A percentile compares a stretch with the other conserved stretches of the same genome.
Conservation (phyloP, 2,888 invertebrate genomes). For the Elmis aenea region DNA sequence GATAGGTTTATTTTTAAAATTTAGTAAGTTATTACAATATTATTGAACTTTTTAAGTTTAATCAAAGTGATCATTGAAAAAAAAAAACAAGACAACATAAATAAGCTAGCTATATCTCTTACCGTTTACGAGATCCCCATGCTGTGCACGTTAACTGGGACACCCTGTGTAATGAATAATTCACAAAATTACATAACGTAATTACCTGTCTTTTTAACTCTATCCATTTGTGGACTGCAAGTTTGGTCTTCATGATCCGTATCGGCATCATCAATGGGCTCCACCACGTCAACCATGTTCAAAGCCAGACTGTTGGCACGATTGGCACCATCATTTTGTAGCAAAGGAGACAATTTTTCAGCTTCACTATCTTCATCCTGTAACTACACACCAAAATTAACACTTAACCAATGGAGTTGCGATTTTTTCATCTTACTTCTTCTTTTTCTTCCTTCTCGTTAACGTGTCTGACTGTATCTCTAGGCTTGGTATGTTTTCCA, state of each 20-base stretch:
- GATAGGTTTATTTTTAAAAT: too few species aligned
- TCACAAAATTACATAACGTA: too few species aligned
- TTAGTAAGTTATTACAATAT: too few species aligned
- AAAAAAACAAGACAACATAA: not conserved
- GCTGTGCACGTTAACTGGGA: too few species aligned
- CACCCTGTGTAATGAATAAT: too few species aligned
- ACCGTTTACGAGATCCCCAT: too few species aligned
- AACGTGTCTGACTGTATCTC: constrained; percentile 54
- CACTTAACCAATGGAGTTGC: not conserved
- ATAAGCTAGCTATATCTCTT: too few species aligned
- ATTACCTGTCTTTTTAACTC: constrained; percentile 10
- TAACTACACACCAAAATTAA: constrained; percentile 6
- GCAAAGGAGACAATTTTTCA: constrained; percentile 73
- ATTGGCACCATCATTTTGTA: constrained; percentile 42
- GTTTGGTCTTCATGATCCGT: constrained; percentile 49
- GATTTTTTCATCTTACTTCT: constrained; percentile 23
- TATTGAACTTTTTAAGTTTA: too few species aligned
- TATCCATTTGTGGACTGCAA: constrained; percentile 5
- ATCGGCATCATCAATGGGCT: constrained; percentile 60
- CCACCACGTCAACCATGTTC: constrained; percentile 50
- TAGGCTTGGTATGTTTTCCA: constrained; percentile 36
- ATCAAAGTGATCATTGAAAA: too few species aligned
- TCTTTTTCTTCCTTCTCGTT: constrained; percentile 54
- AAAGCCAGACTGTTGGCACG: constrained; percentile 41
- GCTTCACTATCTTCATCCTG: constrained; percentile 77